Conservation (phyloP, 2,113 vertebrate genomes). For the Callorhinus ursinus region DNA sequence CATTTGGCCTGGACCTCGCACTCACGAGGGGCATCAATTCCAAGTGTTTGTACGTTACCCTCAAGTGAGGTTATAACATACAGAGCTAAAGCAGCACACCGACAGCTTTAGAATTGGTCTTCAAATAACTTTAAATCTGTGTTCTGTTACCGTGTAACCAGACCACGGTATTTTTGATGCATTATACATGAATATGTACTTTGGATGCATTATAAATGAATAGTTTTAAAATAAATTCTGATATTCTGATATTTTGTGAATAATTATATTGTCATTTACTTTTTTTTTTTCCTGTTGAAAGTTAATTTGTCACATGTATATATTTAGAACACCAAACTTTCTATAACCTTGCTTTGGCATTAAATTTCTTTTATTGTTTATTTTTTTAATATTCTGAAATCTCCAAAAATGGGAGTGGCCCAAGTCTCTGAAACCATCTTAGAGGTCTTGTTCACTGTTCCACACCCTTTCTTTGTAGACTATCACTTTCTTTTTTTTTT, state of each 20-base stretch:
- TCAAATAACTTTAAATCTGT: not conserved
- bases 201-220: not conserved
- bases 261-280: not conserved
- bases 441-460: not conserved
- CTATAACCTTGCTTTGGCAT: not conserved
- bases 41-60: not conserved
- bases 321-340: not conserved
- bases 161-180: not conserved
- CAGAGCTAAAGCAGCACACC: not conserved
- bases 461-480: not conserved
- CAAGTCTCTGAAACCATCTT: not conserved
- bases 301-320: not conserved
- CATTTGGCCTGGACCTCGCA: not conserved
- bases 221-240: not conserved
- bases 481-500: not conserved
- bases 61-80: not conserved
- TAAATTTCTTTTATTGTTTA: not conserved
- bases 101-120: not conserved
- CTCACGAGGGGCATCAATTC: not conserved
- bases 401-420: not conserved
- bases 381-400: not conserved
- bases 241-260: not conserved
- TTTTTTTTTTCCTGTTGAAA: not conserved
- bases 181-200: not conserved
- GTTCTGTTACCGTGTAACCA: not conserved